These are phyloP conservation scores for Clarias gariepinus DNA, from an alignment of 2,113 vertebrate species.

Conservation along the genomic window DNA sequence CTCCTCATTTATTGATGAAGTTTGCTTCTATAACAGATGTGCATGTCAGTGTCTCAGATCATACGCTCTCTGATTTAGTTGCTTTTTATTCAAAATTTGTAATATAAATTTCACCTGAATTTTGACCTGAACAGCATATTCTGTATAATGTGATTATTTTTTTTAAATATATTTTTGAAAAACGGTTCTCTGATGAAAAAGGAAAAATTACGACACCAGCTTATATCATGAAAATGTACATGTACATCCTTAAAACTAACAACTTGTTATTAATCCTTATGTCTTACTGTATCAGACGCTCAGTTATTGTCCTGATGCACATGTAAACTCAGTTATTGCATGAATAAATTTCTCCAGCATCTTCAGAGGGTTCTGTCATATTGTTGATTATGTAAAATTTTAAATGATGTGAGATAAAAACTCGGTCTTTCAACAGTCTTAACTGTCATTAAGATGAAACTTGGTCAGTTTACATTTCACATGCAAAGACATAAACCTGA, in stretches of 20 bases:
- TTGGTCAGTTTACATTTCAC: no score
- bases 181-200: neutral
- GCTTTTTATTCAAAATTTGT: neutral
- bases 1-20: neutral
- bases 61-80: neutral
- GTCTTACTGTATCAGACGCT: neutral
- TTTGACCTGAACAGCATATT: neutral
- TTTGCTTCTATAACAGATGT: neutral
- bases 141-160: neutral
- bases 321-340: neutral
- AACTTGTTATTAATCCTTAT: neutral
- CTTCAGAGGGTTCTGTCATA: neutral
- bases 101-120: neutral
- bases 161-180: no score
- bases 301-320: neutral
- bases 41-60: neutral
- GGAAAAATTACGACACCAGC: neutral
- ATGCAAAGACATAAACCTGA: no score
- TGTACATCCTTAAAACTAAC: neutral
- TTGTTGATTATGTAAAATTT: neutral
- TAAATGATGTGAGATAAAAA: neutral
- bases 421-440: no score
- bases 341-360: neutral
- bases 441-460: no score
- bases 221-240: neutral